Base-by-base conservation (phyloP, 2,888 invertebrate species). In the Sipha maydis region DNA sequence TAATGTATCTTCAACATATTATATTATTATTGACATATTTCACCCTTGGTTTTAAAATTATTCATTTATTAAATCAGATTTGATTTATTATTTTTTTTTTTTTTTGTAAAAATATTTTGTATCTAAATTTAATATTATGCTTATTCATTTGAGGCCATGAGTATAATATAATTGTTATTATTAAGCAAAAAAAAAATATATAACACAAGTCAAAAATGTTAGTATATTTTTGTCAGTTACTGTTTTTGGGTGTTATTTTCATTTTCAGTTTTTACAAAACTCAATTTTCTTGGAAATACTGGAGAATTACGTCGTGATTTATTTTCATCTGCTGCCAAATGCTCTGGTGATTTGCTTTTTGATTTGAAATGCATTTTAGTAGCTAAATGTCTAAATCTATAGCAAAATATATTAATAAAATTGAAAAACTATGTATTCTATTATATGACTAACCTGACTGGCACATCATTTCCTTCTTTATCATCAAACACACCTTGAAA, bases 321-420 rank as follows among this genome's bases (percentile, higher is more conserved):
- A 76, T 89, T 89, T 67, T 90, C 86, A n/a, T 89, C 85, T n/a
- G 75, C 71, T 11, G 71, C 88, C 28, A 89, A 84, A 31, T 67
- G 83, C 86, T 90, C 90, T 38, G 89, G 89, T 25, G 90, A 89
- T 94, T 93, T 89, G 21, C 95, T 94, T 31, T 93, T 92, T 90
- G 95, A 93, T 91, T 96, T 95, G 90, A 97, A 93, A 0, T 96
- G 94, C 61, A 97, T 96, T 93, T 95, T 96, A 31, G 97, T 96
- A 92, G 97, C 97, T 92, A 97, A 93, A 92, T 97, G 97, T 34
- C 97, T 95, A 92, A 97, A 97, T 91, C 97, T 97, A 91, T n/a
- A 88, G 89, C 38, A 71, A 77, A 38, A 88, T 25, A 71, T 31
- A 76, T 73, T 17, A 71, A 75, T 67, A 86, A 56, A 61, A 61